Percentiles rank a stretch among this genome's conserved stretches.
Conservation (phyloP, 1,140 invertebrate genomes). For the Sinonovacula constricta region DNA sequence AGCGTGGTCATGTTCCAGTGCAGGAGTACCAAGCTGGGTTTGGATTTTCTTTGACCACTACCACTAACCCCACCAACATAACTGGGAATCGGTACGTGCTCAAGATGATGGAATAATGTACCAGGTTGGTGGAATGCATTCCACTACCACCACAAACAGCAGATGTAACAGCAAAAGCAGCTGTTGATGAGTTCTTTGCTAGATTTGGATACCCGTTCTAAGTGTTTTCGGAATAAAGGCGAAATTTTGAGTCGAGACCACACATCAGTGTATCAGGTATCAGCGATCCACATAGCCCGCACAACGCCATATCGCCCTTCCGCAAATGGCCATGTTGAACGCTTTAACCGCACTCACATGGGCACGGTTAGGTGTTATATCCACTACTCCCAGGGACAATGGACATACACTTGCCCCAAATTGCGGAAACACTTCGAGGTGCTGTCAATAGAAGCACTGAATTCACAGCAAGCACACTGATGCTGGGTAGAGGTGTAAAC, state of each 20-base stretch:
- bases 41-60: conserved; percentile 60
- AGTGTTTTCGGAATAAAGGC: conserved; percentile 51
- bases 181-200: conserved; percentile 45
- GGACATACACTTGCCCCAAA: too few species aligned
- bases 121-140: conserved; percentile 65
- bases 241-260: conserved; percentile 51
- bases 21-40: background rate
- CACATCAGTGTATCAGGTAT: conserved; percentile 35
- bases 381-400: conserved; percentile 42
- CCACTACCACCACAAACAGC: conserved; percentile 58
- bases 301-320: conserved; percentile 66
- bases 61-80: too few species aligned
- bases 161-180: conserved; percentile 18
- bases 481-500: background rate
- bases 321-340: conserved; percentile 69
- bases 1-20: background rate
- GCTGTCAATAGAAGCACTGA: background rate
- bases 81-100: conserved; percentile 64
- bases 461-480: background rate
- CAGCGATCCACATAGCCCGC: conserved; percentile 54
- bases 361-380: background rate
- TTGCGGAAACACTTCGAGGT: background rate
- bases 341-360: conserved; percentile 53
- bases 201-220: conserved; percentile 52
- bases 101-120: conserved; percentile 65